These are phyloP conservation scores for Alcedo atthis DNA, from an alignment of 2,797 vertebrate species.

Conservation along the genomic window DNA sequence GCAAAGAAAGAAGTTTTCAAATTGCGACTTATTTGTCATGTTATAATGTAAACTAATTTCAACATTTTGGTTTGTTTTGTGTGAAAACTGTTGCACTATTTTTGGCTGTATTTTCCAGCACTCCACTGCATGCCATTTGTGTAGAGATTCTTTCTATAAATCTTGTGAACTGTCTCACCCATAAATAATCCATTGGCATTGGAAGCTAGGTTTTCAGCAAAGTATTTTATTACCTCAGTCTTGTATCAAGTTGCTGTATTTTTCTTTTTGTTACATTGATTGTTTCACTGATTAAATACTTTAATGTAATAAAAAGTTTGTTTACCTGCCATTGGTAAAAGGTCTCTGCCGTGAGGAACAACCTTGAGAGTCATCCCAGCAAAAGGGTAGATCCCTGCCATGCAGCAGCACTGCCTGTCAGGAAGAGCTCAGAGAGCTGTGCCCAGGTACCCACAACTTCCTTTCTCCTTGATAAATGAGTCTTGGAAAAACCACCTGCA, in stretches of 20 bases:
- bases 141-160: conserved; percentile 71
- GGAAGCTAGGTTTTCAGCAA: conserved; percentile 80
- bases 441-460: neutral
- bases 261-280: conserved; percentile 87
- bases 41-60: conserved; percentile 62
- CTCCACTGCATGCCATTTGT: conserved; percentile 83
- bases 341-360: neutral
- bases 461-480: neutral
- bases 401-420: neutral
- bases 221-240: conserved; percentile 90
- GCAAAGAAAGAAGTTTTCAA: conserved; percentile 64
- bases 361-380: neutral
- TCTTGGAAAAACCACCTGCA: neutral
- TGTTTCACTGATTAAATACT: conserved; percentile 86
- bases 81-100: conserved; percentile 73
- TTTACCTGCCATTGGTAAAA: conserved; percentile 21
- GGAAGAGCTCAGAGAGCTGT: neutral
- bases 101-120: conserved; percentile 67
- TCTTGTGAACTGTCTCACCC: conserved; percentile 72
- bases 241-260: conserved; percentile 87
- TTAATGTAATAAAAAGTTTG: conserved; percentile 77
- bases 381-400: neutral
- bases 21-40: conserved; percentile 56
- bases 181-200: conserved; percentile 70
- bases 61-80: conserved; percentile 68